Evolutionary conservation across 1,140 invertebrate species (phyloP), one percentile per base, ranked within the genome.

Genomic region (Kradibia gibbosae): DNA sequence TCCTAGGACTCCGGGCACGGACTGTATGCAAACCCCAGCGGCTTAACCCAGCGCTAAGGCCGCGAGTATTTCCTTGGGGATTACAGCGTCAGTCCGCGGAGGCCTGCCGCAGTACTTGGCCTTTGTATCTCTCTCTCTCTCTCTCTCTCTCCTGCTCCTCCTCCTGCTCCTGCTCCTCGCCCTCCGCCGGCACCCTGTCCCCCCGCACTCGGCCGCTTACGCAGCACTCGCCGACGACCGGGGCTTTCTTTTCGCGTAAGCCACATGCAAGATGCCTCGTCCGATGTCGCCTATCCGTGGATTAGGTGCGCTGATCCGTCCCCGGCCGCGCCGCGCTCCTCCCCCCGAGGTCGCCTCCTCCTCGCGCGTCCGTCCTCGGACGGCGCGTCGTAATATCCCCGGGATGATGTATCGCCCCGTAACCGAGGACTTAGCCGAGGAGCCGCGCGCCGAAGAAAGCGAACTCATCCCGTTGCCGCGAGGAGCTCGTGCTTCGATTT

Each of bases 11-110:
- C 42, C 67, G 42, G 78, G 65, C 53, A 28, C 67, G 42, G 78
- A 74, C 53, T 86, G 72, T 86, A 87, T 87, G 87, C 85, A 88
- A 86, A 88, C 86, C 87, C 86, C 86, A 83, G 84, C 83, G 85
- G 86, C 86, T 87, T 87, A 86, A 85, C 84, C 86, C 84, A 4
- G 84, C 84, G 85, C 86, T 86, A 85, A 86, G 86, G 86, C 84
- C 85, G 84, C 84, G 84, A 85, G 84, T 80, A 83, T 83, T 45
- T 85, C 85, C 87, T 84, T 83, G 76, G 85, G 86, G 87, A 88
- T 88, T 88, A 88, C 86, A 83, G 80, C 85, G 86, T 88, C 87
- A 88, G 87, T 83, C 85, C 81, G 79, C 39, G 57, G 60, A 80
- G 81, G 79, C 74, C 83, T 85, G 80, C 20, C 3, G 28, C 57